Evolutionary conservation across 1,140 invertebrate genomes (phyloP).

Genomic region (Mamestra configurata): DNA sequence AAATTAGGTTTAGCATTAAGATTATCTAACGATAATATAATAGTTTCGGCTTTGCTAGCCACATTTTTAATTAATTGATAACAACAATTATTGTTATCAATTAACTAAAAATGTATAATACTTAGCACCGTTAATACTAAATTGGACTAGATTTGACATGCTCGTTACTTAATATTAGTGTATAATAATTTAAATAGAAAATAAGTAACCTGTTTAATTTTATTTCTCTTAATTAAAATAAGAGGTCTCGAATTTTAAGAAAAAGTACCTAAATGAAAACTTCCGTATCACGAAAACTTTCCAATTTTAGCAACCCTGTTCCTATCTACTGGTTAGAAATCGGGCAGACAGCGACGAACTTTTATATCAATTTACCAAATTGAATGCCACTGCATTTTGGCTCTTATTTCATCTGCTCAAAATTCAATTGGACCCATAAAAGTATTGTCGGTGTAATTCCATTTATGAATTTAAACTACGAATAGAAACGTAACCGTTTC

Average conservation of each 20-base stretch:
- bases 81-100: constrained; percentile 56
- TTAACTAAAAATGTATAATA: constrained; percentile 76
- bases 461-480: constrained; percentile 36
- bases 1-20: too few relatives aligned
- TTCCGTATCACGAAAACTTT: background rate
- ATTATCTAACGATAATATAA: too few relatives aligned
- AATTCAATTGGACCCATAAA: constrained; percentile 25
- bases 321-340: background rate
- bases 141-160: constrained; percentile 83
- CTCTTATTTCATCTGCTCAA: constrained; percentile 13
- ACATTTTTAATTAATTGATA: constrained; percentile 67
- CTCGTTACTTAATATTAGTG: constrained; percentile 66
- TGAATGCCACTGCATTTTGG: constrained; percentile 15
- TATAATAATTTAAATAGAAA: too few relatives aligned
- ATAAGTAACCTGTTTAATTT: too few relatives aligned
- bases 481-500: constrained; percentile 42
- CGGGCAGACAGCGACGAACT: constrained; percentile 18
- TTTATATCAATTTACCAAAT: constrained; percentile 32
- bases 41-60: too few relatives aligned
- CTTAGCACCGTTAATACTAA: constrained; percentile 87
- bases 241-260: too few relatives aligned
- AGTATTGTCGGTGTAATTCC: constrained; percentile 13
- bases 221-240: too few relatives aligned
- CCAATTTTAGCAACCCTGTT: constrained; percentile 13
- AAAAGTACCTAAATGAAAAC: background rate